Percentiles rank a stretch among this genome's conserved stretches.
Conservation (phyloP, 2,888 invertebrate genomes). For the Tethea ocularis region DNA sequence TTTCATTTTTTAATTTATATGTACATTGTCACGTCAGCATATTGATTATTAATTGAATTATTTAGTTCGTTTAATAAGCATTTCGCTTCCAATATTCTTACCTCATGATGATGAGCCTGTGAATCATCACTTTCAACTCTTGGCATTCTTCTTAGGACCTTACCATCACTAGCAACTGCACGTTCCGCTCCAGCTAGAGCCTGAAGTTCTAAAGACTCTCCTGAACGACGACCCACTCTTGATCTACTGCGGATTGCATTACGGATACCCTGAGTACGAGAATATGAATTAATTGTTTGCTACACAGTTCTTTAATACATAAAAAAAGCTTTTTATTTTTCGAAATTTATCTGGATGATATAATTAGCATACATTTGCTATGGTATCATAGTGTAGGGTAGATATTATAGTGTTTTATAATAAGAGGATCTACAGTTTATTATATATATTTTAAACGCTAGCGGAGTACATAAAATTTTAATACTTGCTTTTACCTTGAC, state of each 20-base stretch:
- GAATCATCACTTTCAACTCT: slow-evolving; percentile 89
- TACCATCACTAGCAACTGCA: slow-evolving; percentile 70
- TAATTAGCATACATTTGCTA: too few species aligned
- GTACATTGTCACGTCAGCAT: too few species aligned
- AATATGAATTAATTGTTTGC: slow-evolving; percentile 12
- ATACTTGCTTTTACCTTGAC: slow-evolving; percentile 84
- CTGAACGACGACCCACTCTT: slow-evolving; percentile 79
- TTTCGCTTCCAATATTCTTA: too few species aligned
- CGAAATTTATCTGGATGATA: too few species aligned
- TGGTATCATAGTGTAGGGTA: too few species aligned
- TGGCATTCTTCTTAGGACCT: slow-evolving; percentile 88
- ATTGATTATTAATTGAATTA: too few species aligned
- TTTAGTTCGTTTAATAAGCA: too few species aligned
- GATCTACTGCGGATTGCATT: slow-evolving; percentile 84
- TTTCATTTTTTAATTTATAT: not conserved
- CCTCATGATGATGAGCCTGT: slow-evolving; percentile 72
- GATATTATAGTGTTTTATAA: not conserved
- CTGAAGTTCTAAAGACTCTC: slow-evolving; percentile 86
- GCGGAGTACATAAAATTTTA: slow-evolving; percentile 7
- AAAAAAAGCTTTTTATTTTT: too few species aligned
- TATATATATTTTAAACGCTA: not conserved
- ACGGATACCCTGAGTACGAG: slow-evolving; percentile 77
- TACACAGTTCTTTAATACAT: not conserved
- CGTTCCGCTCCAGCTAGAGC: slow-evolving; percentile 69
- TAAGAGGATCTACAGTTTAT: not conserved